phyloP scores from a whole-genome alignment of 2,888 invertebrate genomes.

The Terebella lapidaria region DNA sequence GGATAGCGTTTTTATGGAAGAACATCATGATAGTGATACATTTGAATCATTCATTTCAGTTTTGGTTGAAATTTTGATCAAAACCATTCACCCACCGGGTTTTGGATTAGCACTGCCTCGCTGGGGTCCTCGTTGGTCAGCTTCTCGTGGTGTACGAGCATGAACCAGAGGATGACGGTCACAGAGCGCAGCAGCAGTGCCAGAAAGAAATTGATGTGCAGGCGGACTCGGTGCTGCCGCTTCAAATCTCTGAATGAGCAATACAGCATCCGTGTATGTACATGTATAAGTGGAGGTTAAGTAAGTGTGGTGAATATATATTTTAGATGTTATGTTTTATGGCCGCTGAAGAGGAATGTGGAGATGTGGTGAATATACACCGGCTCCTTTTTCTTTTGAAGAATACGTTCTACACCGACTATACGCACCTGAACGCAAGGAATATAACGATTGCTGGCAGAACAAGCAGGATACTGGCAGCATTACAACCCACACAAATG shows the following conservation, averaged over 20 bases:
- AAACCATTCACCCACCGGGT: constrained; percentile 24
- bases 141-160: constrained; percentile 20
- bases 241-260: constrained; percentile 22
- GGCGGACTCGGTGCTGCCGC: constrained; percentile 17
- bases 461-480: constrained; percentile 35
- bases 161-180: constrained; percentile 17
- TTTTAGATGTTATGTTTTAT: no score
- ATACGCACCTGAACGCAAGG: constrained; percentile 34
- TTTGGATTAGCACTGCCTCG: constrained; percentile 14
- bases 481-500: constrained; percentile 37
- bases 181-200: constrained; percentile 13
- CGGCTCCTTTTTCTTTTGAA: no score
- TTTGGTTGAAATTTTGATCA: no score
- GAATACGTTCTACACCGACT: no score
- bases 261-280: no score
- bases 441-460: constrained; percentile 41
- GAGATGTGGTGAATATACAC: no score
- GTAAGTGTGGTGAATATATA: no score
- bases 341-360: no score
- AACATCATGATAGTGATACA: no score
- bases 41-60: no score
- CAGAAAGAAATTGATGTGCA: constrained; percentile 22
- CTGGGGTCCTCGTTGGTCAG: constrained; percentile 5
- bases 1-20: background rate
- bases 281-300: no score